Percentiles rank a stretch among this genome's conserved stretches.
phyloP scores from a whole-genome alignment of 1,140 invertebrate species.

The Hydropsyche tenuis region DNA sequence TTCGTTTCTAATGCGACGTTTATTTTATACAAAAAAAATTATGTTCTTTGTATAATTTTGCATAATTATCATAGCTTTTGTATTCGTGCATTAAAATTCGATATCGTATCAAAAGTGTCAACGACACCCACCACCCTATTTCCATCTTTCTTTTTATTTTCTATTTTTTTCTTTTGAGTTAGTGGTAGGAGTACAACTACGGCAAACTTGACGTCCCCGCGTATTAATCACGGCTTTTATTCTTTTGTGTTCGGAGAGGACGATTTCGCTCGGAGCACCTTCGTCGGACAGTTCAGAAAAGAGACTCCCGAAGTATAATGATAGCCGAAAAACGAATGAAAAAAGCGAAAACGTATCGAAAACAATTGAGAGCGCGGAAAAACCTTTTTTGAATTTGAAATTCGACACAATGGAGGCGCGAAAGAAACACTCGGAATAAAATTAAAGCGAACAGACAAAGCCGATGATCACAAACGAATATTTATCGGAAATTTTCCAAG shows the following conservation, averaged over 20 bases:
- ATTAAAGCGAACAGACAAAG: slow-evolving; percentile 38
- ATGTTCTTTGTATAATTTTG: not conserved
- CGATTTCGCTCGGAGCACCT: slow-evolving; percentile 14
- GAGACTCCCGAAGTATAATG: slow-evolving; percentile 3
- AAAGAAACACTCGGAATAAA: slow-evolving; percentile 37
- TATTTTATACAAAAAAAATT: too few species aligned
- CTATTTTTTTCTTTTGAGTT: too few species aligned
- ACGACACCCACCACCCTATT: slow-evolving; percentile 7
- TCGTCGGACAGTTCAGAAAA: slow-evolving; percentile 14
- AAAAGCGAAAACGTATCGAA: slow-evolving; percentile 33
- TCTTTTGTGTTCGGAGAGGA: slow-evolving; percentile 33
- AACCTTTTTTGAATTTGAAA: slow-evolving; percentile 38
- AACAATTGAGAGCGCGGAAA: slow-evolving; percentile 30
- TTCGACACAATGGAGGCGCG: slow-evolving; percentile 37
- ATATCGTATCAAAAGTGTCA: slow-evolving; percentile 30
- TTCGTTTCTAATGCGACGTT: too few species aligned
- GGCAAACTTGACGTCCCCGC: slow-evolving; percentile 15
- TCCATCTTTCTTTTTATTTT: not conserved
- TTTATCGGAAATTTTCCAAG: not conserved
- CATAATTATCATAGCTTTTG: slow-evolving; percentile 13
- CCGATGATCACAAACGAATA: not conserved
- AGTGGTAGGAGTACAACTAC: not conserved
- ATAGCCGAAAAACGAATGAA: not conserved
- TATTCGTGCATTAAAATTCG: slow-evolving; percentile 18
- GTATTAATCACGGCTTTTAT: slow-evolving; percentile 41